Evolutionary conservation across 2,888 invertebrate genomes (phyloP).

Genomic region (Epirrhoe alternata): DNA sequence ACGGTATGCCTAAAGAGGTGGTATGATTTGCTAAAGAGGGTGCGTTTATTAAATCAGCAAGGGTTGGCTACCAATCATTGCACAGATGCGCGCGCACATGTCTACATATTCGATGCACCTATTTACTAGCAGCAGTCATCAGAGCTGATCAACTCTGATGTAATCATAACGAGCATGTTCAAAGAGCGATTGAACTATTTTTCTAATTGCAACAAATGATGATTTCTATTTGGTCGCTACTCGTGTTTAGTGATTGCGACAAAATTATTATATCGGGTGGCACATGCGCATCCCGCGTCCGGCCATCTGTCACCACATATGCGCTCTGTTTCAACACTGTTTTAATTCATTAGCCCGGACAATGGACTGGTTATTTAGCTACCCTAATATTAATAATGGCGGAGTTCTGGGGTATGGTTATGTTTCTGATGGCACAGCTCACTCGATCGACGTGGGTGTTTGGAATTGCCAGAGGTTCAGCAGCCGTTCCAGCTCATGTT

Average conservation of each 20-base stretch:
- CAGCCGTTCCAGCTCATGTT: slow-evolving; percentile 62
- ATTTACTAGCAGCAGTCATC: slow-evolving; percentile 44
- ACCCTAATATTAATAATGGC: slow-evolving; percentile 53
- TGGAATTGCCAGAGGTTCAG: slow-evolving; percentile 41
- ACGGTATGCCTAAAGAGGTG: slow-evolving; percentile 34
- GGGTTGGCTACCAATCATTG: slow-evolving; percentile 66
- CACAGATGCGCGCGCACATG: slow-evolving; percentile 76
- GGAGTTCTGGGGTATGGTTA: slow-evolving; percentile 20
- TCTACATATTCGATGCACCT: slow-evolving; percentile 50
- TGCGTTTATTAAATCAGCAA: slow-evolving; percentile 55
- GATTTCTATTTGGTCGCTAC: slow-evolving; percentile 52
- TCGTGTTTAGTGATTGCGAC: slow-evolving; percentile 71
- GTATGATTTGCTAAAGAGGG: slow-evolving; percentile 50
- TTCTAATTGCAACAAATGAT: slow-evolving; percentile 53
- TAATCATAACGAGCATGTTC: slow-evolving; percentile 41
- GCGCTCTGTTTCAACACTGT: slow-evolving; percentile 75
- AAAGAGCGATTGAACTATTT: slow-evolving; percentile 39
- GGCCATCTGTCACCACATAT: slow-evolving; percentile 83
- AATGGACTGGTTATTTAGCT: slow-evolving; percentile 66
- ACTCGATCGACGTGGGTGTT: slow-evolving; percentile 1
- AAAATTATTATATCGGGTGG: slow-evolving; percentile 70
- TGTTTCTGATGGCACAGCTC: slow-evolving; percentile 7
- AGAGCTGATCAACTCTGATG: slow-evolving; percentile 46
- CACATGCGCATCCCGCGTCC: slow-evolving; percentile 75
- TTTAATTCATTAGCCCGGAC: slow-evolving; percentile 80